phyloP scores from a whole-genome alignment of 2,113 vertebrate genomes.

The Anas platyrhynchos region DNA sequence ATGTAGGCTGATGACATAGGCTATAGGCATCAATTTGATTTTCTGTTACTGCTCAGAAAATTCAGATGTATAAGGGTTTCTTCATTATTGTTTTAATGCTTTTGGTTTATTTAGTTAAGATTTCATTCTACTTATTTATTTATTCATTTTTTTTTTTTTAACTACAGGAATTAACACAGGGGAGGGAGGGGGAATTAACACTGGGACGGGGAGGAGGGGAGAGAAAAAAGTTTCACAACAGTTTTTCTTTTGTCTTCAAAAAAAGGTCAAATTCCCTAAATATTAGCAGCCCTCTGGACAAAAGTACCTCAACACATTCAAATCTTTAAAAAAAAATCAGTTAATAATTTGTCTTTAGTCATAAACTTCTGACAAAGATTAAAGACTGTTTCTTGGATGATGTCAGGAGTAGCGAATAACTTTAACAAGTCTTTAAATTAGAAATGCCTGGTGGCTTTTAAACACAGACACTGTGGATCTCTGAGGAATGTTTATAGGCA shows the following conservation, averaged over 20 bases:
- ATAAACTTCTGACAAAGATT: conserved; percentile 31
- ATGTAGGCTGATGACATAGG: background rate
- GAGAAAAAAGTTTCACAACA: background rate
- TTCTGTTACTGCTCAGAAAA: background rate
- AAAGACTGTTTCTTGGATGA: background rate
- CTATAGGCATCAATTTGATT: background rate
- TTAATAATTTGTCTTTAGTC: conserved; percentile 16
- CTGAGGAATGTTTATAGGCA: conserved; percentile 22
- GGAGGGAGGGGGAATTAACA: too few relatives aligned
- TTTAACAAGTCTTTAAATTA: conserved; percentile 35
- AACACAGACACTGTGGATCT: background rate
- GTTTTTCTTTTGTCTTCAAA: background rate
- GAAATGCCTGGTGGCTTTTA: conserved; percentile 18
- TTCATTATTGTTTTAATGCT: background rate
- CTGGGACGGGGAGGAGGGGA: too few relatives aligned
- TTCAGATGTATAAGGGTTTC: background rate
- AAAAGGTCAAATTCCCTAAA: background rate
- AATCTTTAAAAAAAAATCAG: background rate
- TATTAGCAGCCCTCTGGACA: background rate
- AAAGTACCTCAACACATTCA: background rate
- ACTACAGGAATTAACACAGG: background rate
- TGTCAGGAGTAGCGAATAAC: background rate
- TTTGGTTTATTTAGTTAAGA: background rate
- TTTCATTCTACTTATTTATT: background rate
- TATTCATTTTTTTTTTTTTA: background rate